A percentile compares a stretch with the other conserved stretches of the same genome.
Conservation (phyloP, 2,888 invertebrate species). For the Oegoconia quadripuncta region DNA sequence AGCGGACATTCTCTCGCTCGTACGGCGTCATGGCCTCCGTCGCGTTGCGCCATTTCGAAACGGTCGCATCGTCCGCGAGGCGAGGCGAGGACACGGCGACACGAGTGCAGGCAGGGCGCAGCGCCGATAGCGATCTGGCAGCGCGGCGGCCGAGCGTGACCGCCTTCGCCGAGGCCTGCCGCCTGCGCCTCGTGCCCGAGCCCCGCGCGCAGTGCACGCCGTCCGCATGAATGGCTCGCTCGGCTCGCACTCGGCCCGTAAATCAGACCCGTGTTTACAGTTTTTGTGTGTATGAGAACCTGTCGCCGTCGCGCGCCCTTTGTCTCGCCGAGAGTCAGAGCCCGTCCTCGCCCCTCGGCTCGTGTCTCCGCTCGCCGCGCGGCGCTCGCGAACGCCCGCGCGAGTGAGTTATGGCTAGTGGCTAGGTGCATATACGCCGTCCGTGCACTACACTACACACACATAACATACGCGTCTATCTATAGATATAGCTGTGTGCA, state of each 20-base stretch:
- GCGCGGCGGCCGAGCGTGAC: slow-evolving; percentile 74
- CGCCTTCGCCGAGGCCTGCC: slow-evolving; percentile 40
- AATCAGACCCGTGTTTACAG: slow-evolving; percentile 72
- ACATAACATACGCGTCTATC: slow-evolving; percentile 51
- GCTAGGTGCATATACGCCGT: slow-evolving; percentile 59
- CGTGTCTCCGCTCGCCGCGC: slow-evolving; percentile 45
- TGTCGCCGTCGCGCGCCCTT: slow-evolving; percentile 64
- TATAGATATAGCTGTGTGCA: slow-evolving; percentile 54
- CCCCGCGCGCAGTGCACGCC: slow-evolving; percentile 38
- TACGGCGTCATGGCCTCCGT: slow-evolving; percentile 74
- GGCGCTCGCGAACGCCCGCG: slow-evolving; percentile 42
- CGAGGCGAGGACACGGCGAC: slow-evolving; percentile 56
- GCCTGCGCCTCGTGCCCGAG: slow-evolving; percentile 32
- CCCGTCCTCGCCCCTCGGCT: slow-evolving; percentile 48
- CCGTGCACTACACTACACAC: slow-evolving; percentile 47
- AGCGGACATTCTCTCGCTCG: slow-evolving; percentile 74
- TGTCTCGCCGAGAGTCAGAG: slow-evolving; percentile 52
- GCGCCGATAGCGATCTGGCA: slow-evolving; percentile 41
- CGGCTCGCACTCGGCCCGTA: slow-evolving; percentile 45
- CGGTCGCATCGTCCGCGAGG: slow-evolving; percentile 60
- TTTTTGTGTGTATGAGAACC: slow-evolving; percentile 64
- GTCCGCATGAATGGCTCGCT: slow-evolving; percentile 55
- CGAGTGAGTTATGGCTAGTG: slow-evolving; percentile 54
- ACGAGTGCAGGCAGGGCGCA: slow-evolving; percentile 46
- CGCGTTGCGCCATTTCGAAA: slow-evolving; percentile 73